These are phyloP conservation scores for Ictalurus punctatus DNA, from an alignment of 2,113 vertebrate species.

Conservation along the genomic window DNA sequence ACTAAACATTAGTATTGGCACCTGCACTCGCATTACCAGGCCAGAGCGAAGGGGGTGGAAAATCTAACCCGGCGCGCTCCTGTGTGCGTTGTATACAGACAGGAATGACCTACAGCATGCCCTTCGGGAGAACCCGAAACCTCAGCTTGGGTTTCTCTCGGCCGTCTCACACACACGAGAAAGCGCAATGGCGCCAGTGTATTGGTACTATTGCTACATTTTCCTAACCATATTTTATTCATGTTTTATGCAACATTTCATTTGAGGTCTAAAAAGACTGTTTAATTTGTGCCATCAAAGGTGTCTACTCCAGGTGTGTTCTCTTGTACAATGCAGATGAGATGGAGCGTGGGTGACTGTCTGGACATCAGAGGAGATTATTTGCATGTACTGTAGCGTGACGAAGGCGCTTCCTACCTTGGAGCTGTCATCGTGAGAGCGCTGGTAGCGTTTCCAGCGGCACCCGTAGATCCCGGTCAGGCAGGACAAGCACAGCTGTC, in stretches of 20 bases:
- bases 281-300: conserved; percentile 29
- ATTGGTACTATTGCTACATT: background rate
- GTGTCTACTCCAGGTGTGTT: conserved; percentile 13
- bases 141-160: conserved; percentile 41
- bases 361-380: conserved; percentile 22
- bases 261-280: background rate
- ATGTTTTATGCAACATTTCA: background rate
- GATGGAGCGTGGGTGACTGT: conserved; percentile 21
- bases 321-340: background rate
- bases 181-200: background rate
- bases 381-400: conserved; percentile 19
- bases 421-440: conserved; percentile 93
- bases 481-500: conserved; percentile 93
- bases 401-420: conserved; percentile 73
- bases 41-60: background rate
- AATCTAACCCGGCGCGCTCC: background rate
- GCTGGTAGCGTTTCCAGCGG: conserved; percentile 99
- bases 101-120: conserved; percentile 38
- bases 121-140: conserved; percentile 45
- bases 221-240: background rate
- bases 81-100: conserved; percentile 19
- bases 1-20: conserved; percentile 30
- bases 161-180: conserved; percentile 3
- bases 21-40: background rate
- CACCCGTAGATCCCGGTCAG: conserved; percentile 97